Conservation (phyloP, 2,113 vertebrate genomes). For the Campylomormyrus tamandua region DNA sequence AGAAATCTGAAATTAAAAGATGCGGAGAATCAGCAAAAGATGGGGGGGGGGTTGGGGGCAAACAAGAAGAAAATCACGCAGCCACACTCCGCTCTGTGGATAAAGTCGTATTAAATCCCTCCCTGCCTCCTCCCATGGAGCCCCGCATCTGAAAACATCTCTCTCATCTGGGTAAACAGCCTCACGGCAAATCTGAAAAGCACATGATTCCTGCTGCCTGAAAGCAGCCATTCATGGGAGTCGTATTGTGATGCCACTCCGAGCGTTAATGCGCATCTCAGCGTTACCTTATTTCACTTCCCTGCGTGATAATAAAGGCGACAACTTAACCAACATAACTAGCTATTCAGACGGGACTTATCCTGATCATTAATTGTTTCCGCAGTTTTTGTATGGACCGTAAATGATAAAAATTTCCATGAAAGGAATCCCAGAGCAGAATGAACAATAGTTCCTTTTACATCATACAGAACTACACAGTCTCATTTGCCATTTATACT, state of each 20-base stretch:
- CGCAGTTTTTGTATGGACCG: neutral
- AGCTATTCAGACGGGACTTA: neutral
- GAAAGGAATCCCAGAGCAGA: neutral
- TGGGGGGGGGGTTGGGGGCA: too few relatives aligned
- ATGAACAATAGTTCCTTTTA: neutral
- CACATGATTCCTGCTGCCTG: neutral
- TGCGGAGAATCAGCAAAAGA: neutral
- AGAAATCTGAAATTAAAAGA: neutral
- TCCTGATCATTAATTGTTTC: slow-evolving; percentile 4
- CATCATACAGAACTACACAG: neutral
- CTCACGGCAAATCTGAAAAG: neutral
- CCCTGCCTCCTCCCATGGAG: neutral
- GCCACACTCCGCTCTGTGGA: neutral
- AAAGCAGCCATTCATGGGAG: neutral
- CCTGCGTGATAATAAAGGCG: neutral
- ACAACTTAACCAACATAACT: neutral
- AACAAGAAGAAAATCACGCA: neutral
- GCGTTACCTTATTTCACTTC: neutral
- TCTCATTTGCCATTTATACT: neutral
- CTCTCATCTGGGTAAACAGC: neutral
- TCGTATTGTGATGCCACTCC: neutral
- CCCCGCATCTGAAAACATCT: neutral
- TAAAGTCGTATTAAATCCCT: slow-evolving; percentile 16
- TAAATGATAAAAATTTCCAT: neutral
- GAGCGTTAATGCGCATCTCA: neutral